A percentile compares a stretch with the other conserved stretches of the same genome.
phyloP scores from a whole-genome alignment of 2,113 vertebrate species.

The Spheniscus mendiculus region DNA sequence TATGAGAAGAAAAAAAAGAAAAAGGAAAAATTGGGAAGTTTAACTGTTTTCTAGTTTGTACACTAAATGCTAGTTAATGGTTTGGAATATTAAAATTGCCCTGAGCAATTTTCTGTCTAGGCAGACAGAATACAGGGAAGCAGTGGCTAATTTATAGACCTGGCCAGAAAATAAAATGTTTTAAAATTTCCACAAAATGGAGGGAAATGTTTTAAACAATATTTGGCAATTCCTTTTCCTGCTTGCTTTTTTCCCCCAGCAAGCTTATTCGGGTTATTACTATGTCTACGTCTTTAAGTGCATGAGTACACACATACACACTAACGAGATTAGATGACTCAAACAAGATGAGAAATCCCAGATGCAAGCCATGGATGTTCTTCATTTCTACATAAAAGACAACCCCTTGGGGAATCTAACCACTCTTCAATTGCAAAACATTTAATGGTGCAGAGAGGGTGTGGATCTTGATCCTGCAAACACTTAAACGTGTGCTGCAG shows the following conservation, averaged over 20 bases:
- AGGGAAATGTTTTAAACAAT: neutral
- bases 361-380: conserved; percentile 13
- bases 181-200: neutral
- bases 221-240: neutral
- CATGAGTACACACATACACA: neutral
- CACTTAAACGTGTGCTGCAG: neutral
- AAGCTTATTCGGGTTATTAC: neutral
- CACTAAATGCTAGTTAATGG: neutral
- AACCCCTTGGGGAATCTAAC: conserved; percentile 1
- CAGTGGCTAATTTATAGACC: neutral
- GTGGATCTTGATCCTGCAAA: conserved; percentile 13
- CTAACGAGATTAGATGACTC: conserved; percentile 2
- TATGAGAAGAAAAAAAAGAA: neutral
- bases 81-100: neutral
- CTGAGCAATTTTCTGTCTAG: neutral
- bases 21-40: neutral
- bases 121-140: neutral
- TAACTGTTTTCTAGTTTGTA: neutral
- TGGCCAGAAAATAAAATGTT: neutral
- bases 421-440: conserved; percentile 6
- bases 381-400: neutral
- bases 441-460: conserved; percentile 19
- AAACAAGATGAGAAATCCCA: conserved; percentile 42
- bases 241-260: neutral
- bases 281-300: neutral